A percentile compares a stretch with the other conserved stretches of the same genome.
Evolutionary conservation across 2,888 invertebrate species (phyloP).

Genomic region (Dioctria linearis): DNA sequence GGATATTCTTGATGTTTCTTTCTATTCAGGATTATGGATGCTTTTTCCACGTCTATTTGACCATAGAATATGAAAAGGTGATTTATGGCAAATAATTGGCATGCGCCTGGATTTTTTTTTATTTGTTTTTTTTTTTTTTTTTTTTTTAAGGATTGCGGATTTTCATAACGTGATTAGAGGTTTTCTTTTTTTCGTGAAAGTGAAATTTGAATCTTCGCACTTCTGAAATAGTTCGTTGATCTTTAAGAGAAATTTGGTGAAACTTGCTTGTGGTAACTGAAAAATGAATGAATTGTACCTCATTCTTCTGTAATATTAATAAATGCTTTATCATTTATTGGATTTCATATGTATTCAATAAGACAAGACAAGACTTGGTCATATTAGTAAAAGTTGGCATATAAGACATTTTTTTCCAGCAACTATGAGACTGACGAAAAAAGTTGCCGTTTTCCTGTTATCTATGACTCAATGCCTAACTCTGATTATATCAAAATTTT

Average conservation of each 20-base stretch:
- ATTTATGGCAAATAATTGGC: conserved; percentile 53
- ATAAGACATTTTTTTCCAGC: no score
- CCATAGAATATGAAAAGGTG: conserved; percentile 51
- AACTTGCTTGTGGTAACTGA: no score
- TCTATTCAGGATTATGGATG: conserved; percentile 28
- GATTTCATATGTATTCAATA: no score
- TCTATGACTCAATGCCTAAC: no score
- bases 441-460: no score
- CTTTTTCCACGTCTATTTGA: conserved; percentile 39
- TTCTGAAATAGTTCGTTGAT: conserved; percentile 45
- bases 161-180: conserved; percentile 27
- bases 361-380: no score
- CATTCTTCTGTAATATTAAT: no score
- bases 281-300: no score
- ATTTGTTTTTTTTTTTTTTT: not conserved
- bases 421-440: no score
- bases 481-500: no score
- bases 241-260: not conserved
- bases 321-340: no score
- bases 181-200: not conserved
- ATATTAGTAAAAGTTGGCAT: no score
- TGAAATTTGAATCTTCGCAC: conserved; percentile 29
- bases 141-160: conserved; percentile 11
- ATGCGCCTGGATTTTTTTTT: conserved; percentile 38
- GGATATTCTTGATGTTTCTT: conserved; percentile 52